Conservation (phyloP, 2,888 invertebrate genomes). For the Phalera bucephala region DNA sequence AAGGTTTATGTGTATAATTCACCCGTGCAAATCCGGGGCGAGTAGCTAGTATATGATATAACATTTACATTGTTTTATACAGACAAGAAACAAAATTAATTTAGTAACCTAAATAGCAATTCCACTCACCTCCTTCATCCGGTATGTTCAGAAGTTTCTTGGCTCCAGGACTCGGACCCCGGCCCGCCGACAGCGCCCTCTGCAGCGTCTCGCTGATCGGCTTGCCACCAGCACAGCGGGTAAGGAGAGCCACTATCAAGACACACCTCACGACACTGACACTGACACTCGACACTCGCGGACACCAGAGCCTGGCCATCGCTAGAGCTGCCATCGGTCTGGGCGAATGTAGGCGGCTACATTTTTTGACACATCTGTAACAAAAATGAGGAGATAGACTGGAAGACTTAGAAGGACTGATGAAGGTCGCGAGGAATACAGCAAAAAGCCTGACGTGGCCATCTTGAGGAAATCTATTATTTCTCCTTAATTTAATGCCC, state of each 20-base stretch:
- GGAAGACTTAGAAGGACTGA: no score
- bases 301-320: conserved; percentile 55
- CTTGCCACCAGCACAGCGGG: conserved; percentile 57
- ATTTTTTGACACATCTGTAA: conserved; percentile 52
- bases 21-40: no score
- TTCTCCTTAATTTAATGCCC: no score
- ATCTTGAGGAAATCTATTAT: no score
- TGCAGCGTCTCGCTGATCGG: conserved; percentile 81
- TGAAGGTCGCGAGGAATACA: no score
- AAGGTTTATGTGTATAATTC: no score
- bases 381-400: conserved; percentile 6
- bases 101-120: no score
- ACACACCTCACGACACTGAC: conserved; percentile 51
- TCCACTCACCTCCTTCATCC: conserved; percentile 80
- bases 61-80: no score
- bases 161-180: conserved; percentile 78
- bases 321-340: conserved; percentile 16
- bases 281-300: conserved; percentile 49
- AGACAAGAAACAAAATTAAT: no score
- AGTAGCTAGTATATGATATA: no score
- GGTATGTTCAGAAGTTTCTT: conserved; percentile 80
- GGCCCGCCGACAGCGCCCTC: conserved; percentile 75
- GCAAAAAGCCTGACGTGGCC: no score
- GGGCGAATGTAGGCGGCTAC: conserved; percentile 25
- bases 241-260: conserved; percentile 54